A percentile compares a stretch with the other conserved stretches of the same genome.
Conservation (phyloP, 2,888 invertebrate genomes). For the Arctia plantaginis region DNA sequence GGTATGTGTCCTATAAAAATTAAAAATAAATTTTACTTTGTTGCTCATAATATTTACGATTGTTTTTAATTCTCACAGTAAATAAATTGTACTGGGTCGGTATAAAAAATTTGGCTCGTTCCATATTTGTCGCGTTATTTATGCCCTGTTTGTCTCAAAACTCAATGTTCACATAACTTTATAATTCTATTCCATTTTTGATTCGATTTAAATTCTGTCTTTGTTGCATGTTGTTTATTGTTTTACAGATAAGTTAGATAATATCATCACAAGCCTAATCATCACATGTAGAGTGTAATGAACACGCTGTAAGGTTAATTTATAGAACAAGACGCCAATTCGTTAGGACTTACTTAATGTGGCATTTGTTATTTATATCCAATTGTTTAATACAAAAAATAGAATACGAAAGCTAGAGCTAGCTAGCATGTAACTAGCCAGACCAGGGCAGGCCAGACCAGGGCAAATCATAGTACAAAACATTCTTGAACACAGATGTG, state of each 20-base stretch:
- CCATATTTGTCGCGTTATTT: not conserved
- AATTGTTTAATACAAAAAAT: too few relatives aligned
- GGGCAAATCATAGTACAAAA: too few relatives aligned
- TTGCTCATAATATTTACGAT: not conserved
- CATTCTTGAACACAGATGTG: too few relatives aligned
- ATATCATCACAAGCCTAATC: too few relatives aligned
- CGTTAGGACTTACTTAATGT: too few relatives aligned
- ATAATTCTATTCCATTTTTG: not conserved
- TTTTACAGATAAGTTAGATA: not conserved
- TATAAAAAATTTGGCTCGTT: not conserved
- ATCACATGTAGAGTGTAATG: too few relatives aligned
- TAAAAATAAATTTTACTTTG: not conserved
- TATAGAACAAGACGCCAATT: not conserved
- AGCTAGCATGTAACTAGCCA: too few relatives aligned
- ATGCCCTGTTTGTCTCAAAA: not conserved
- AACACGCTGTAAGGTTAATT: not conserved
- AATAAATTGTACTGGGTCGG: not conserved
- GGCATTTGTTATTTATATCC: too few relatives aligned
- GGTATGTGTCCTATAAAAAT: slow-evolving; percentile 80
- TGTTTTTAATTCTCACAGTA: not conserved
- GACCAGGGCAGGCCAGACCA: too few relatives aligned
- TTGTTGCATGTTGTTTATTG: not conserved
- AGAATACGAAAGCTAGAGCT: not conserved
- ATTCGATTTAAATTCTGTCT: not conserved
- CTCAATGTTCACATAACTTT: not conserved